Evolutionary conservation across 2,113 vertebrate species (phyloP), one percentile per base, ranked within the genome.

Genomic region (Podiceps cristatus): DNA sequence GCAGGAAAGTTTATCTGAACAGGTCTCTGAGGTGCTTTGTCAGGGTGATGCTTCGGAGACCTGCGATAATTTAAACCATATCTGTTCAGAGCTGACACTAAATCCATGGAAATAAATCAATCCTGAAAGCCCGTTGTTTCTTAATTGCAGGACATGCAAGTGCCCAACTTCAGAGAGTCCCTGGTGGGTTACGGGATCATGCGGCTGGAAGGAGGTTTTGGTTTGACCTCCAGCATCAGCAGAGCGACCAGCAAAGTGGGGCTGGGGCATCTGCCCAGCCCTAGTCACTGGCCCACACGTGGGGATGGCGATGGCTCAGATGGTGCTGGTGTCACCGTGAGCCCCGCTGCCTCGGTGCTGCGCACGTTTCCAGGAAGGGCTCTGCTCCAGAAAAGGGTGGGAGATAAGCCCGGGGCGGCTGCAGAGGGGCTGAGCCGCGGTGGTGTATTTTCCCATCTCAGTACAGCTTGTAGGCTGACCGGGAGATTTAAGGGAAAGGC

Each of bases 51-150:
- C 84, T 62, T 56, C 81, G 81, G 96, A 71, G 80, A 76, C 95
- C 50, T 90, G 82, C 80, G 76, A 52, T 86, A 94, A 92, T 97
- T 96, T 86, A 84, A 96, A 64, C 53, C 67, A 28, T 75, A 49
- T 40, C 47, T 88, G 95, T 89, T 86, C 85, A 90, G 92, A 74
- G 82, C 86, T 94, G 95, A 85, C 88, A 80, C 16, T 77, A 84
- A 96, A 93, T 96, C 93, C 80, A 52, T 96, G 83, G 82, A 88
- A 97, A 93, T 88, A 91, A 94, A 96, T 98, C 96, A 93, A 69
- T 90, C 78, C 72, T 35, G 84, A 80, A 94, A 97, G 50, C 68
- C 92, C 52, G 77, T 96, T 96, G 93, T 92, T 97, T 97, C 92
- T 95, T 95, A 97, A 94, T 90, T 97, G 96, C 35, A 92, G 94